Evolutionary conservation across 2,888 invertebrate species (phyloP), one percentile per base, ranked within the genome.

Genomic region (Xestia xanthographa): DNA sequence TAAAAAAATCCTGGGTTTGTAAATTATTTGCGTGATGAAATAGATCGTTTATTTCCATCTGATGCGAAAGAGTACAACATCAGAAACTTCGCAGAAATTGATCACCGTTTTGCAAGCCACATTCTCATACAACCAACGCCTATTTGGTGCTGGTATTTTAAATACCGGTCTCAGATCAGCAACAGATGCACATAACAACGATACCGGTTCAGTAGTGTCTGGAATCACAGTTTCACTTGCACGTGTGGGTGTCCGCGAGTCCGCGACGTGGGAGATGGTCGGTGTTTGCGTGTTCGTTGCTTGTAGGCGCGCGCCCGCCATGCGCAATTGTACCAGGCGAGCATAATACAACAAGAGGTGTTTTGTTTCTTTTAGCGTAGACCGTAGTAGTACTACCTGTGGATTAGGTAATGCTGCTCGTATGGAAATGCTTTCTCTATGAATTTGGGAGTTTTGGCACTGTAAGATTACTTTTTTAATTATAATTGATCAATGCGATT

Each of bases 311-410:
- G 91, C 93, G 91, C 91, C 91, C 93, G 92, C 92, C 92, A 92
- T 94, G 93, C 94, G 94, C 94, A 92, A 92, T 89, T 89, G 72
- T 93, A 95, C 95, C 90, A 95, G 95, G 95, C 88, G 77, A 75
- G 26, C 92, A 94, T 92, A 82, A 86, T 67, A 34, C 22, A 48
- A 65, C 71, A 87, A 86, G 87, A 92, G 92, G 73, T 78, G 65
- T 83, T 72, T 85, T 78, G 69, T 83, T 82, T 83, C 80, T 76
- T 75, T 84, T 78, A 78, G 67, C 72, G 41, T 70, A 69, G 45
- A n/a, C n/a, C n/a, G n/a, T n/a, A n/a, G n/a, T 67, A 56, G 53
- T 29, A 43, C 12, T 74, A 83, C 81, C 82, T 85, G 85, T 81
- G 58, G 68, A 72, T 72, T 65, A n/a, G n/a, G n/a, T n/a, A 50